Conservation (phyloP, 1,140 invertebrate genomes). For the Brachionus rubens region DNA sequence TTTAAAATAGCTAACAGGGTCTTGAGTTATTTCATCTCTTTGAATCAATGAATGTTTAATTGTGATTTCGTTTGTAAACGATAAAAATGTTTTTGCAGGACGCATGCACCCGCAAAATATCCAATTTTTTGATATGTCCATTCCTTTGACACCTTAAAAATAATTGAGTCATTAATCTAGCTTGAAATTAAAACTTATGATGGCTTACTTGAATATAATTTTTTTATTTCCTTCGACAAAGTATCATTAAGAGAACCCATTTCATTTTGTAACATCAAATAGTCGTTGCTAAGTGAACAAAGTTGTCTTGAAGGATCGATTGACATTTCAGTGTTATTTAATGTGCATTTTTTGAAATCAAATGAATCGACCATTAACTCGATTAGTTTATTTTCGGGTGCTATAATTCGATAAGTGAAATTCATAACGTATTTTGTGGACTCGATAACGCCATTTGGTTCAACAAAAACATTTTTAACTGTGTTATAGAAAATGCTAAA, state of each 20-base stretch:
- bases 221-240: slow-evolving; percentile 3
- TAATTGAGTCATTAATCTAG: background rate
- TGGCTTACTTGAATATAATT: background rate
- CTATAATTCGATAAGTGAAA: slow-evolving; percentile 13
- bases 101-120: slow-evolving; percentile 13
- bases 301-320: background rate
- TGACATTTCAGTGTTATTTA: background rate
- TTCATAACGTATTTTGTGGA: slow-evolving; percentile 17
- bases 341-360: slow-evolving; percentile 27
- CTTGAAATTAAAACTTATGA: background rate
- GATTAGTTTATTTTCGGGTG: slow-evolving; percentile 20
- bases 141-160: background rate
- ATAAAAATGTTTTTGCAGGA: slow-evolving; percentile 3
- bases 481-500: slow-evolving; percentile 42
- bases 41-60: background rate
- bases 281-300: slow-evolving; percentile 29
- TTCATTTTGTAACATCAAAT: slow-evolving; percentile 22
- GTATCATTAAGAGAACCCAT: background rate
- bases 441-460: slow-evolving; percentile 16
- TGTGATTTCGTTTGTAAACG: background rate
- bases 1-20: slow-evolving; percentile 4
- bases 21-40: background rate
- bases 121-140: background rate
- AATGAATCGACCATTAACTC: slow-evolving; percentile 14
- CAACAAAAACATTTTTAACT: slow-evolving; percentile 4